Conservation (phyloP, 2,797 vertebrate genomes). For the Enteromius paludinosus region DNA sequence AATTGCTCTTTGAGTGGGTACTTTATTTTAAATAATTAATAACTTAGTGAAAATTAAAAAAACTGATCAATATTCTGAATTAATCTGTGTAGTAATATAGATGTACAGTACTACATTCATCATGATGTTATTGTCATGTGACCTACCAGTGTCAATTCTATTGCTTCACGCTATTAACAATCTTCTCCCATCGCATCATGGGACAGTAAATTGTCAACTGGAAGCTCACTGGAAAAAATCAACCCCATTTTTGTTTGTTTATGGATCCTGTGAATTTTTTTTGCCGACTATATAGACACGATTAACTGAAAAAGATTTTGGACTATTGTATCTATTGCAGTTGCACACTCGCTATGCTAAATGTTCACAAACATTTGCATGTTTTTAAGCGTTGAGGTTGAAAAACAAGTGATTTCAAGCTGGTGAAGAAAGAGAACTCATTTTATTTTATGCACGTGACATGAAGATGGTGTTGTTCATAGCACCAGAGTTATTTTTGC, state of each 20-base stretch:
- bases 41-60: neutral
- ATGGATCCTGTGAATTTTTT: neutral
- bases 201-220: neutral
- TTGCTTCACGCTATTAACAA: neutral
- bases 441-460: no score
- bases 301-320: neutral
- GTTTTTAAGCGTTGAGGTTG: neutral
- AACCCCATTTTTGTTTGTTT: neutral
- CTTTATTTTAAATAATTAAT: neutral
- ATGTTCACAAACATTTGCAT: neutral
- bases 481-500: no score
- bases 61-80: neutral
- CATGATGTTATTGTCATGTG: neutral
- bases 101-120: neutral
- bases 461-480: no score
- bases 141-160: neutral
- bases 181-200: neutral
- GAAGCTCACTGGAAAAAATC: neutral
- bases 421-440: neutral
- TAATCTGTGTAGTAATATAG: neutral
- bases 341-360: neutral
- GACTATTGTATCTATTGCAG: neutral
- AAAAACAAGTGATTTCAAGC: neutral
- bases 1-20: neutral
- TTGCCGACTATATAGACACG: neutral